Base-by-base conservation (phyloP, 2,797 vertebrate species). In the Lepilemur septentrionalis region DNA sequence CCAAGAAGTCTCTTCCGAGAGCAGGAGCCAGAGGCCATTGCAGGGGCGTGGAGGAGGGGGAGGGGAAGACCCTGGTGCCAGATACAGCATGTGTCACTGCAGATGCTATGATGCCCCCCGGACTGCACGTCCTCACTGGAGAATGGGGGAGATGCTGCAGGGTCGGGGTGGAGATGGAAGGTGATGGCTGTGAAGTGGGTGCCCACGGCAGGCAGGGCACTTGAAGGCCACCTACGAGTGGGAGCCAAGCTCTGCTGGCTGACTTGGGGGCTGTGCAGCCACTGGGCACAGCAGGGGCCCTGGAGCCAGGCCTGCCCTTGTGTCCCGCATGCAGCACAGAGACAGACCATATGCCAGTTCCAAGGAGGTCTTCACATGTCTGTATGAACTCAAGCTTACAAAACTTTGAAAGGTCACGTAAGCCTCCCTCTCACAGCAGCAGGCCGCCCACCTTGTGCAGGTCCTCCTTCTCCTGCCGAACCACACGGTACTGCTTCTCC, bases 381-480 rank as follows among this genome's bases (percentile, higher is more conserved):
- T 2, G 1, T 9, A 10, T 0, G 6, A 75, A 48, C 7, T 0
- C 43, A 22, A 3, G 3, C 15, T 9, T 2, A 11, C 17, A 50
- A 22, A 30, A 5, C 15, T 2, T 5, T 10, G 2, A 4, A 0
- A 25, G 20, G 6, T 48, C 67, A 11, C 0, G 0, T 4, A 50
- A 23, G 14, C 13, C 38, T n/a, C 63, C 55, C 55, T 28, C 57
- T 65, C 32, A 18, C 32, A n/a, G 63, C 63, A n/a, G 15, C 0
- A 0, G 43, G 1, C 5, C 14, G 0, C 8, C 48, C 98, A 99
- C 99, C 99, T 99, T 99, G 98, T 99, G 99, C 38, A 99, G 97
- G 0, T 99, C 99, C 0, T 99, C 99, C 92, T 99, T 99, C 95
- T 99, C 99, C 95, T 99, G 99, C 18, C 99, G 98, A 46, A 99